These are phyloP conservation scores for Toxostoma redivivum DNA, from an alignment of 2,113 vertebrate genomes.

Conservation along the genomic window DNA sequence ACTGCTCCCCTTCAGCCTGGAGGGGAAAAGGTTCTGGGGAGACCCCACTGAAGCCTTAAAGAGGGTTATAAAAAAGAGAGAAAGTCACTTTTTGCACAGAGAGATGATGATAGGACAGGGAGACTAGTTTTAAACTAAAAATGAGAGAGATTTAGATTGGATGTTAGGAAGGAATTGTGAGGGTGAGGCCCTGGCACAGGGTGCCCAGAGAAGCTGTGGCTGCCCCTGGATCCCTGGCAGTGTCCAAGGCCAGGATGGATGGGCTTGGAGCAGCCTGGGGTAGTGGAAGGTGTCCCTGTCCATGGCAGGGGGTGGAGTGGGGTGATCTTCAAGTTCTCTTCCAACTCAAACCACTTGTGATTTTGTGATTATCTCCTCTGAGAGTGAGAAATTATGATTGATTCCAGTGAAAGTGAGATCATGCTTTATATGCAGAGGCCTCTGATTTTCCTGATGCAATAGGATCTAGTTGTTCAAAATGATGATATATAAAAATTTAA, in stretches of 20 bases:
- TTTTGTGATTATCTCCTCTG: not conserved
- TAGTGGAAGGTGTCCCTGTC: not conserved
- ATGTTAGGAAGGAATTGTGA: not conserved
- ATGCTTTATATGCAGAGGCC: not conserved
- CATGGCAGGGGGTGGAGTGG: no score
- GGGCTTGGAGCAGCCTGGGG: not conserved
- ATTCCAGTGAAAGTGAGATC: not conserved
- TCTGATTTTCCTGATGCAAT: not conserved
- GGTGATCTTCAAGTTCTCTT: not conserved
- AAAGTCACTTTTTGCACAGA: not conserved
- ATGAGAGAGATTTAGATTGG: not conserved
- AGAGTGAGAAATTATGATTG: not conserved
- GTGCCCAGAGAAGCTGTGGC: not conserved
- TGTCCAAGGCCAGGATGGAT: accelerated
- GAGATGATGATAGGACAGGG: not conserved
- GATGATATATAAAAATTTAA: not conserved
- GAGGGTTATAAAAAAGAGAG: not conserved
- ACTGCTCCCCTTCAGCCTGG: not conserved
- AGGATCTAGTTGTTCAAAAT: not conserved
- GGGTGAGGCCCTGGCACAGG: not conserved
- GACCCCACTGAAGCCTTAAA: not conserved
- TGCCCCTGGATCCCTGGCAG: not conserved
- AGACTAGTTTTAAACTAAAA: not conserved
- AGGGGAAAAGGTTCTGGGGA: not conserved
- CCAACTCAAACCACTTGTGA: not conserved